These are phyloP conservation scores for Silurus aristotelis DNA, from an alignment of 2,797 vertebrate genomes.

Conservation along the genomic window DNA sequence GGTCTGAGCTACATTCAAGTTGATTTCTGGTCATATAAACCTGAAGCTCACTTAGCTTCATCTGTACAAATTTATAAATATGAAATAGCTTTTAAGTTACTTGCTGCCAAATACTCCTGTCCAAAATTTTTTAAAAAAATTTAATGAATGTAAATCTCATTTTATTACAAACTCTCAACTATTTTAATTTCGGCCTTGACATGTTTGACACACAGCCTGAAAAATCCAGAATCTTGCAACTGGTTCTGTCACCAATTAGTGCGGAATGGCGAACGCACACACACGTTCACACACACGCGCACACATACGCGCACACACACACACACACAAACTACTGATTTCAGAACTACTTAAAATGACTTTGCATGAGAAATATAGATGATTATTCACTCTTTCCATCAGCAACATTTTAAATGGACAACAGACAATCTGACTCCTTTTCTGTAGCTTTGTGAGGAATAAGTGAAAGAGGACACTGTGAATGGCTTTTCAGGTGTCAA, in stretches of 20 bases:
- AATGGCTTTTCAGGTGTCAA: constrained; percentile 21
- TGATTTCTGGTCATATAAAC: not conserved
- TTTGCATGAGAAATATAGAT: constrained; percentile 14
- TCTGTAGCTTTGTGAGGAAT: not conserved
- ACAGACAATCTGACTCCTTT: not conserved
- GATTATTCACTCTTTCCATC: constrained; percentile 17
- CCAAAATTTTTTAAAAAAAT: not conserved
- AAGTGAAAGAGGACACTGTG: constrained; percentile 22
- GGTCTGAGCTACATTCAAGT: not conserved
- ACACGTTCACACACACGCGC: not conserved
- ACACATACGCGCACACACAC: not conserved
- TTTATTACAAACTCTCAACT: not conserved
- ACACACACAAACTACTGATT: not conserved
- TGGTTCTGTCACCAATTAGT: not conserved
- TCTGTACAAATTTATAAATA: not conserved
- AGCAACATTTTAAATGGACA: not conserved
- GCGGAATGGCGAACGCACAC: not conserved
- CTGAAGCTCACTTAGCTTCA: not conserved
- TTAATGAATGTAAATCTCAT: not conserved
- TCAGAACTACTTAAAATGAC: not conserved
- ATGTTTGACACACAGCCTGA: not conserved
- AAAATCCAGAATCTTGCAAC: not conserved
- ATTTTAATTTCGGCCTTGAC: not conserved
- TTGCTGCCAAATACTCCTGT: not conserved
- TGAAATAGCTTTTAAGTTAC: not conserved